Percentiles rank a stretch among this genome's conserved stretches.
Evolutionary conservation across 2,113 vertebrate species (phyloP).

Genomic region (Manacus vitellinus): DNA sequence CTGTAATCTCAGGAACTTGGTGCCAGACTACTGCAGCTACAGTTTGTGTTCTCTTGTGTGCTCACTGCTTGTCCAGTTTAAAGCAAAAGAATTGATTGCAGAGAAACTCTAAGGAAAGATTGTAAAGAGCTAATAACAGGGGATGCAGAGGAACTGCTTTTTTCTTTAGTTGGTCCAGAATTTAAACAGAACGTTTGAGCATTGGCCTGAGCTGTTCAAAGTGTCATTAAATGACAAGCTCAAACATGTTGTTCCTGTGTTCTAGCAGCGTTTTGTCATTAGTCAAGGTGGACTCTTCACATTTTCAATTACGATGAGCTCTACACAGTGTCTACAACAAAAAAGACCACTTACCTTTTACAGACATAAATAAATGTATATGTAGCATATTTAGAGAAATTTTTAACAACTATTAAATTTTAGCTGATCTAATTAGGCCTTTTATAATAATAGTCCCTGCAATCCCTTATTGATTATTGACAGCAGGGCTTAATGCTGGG

Average conservation of each 20-base stretch:
- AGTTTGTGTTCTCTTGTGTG: not conserved
- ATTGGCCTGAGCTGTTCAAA: not conserved
- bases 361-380: not conserved
- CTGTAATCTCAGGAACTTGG: not conserved
- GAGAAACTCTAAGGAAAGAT: not conserved
- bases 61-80: not conserved
- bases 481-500: not conserved
- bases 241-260: not conserved
- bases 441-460: not conserved
- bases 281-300: not conserved
- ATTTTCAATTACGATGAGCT: not conserved
- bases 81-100: not conserved
- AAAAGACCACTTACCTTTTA: not conserved
- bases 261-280: not conserved
- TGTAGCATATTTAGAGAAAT: not conserved
- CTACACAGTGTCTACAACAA: not conserved
- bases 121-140: not conserved
- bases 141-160: not conserved
- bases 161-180: not conserved
- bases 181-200: not conserved
- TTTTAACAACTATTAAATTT: not conserved
- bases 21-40: not conserved
- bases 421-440: not conserved
- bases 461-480: not conserved
- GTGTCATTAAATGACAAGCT: not conserved